Conservation (phyloP, 2,888 invertebrate genomes). For the Acrobasis repandana region DNA sequence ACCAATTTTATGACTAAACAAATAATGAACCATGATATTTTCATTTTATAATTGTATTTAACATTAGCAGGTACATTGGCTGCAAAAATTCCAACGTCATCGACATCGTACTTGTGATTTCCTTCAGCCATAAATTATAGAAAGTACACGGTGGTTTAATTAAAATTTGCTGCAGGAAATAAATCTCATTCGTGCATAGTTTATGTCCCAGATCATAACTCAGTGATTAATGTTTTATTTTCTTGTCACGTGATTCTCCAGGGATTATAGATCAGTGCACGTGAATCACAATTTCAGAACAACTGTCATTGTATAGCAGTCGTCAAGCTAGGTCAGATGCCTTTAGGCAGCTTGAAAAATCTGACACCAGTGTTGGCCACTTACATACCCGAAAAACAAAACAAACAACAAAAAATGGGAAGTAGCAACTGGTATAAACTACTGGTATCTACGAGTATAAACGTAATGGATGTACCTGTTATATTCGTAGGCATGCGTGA, state of each 20-base stretch:
- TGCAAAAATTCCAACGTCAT: conserved; percentile 48
- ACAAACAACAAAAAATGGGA: too few species aligned
- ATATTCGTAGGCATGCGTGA: too few species aligned
- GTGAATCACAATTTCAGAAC: not conserved
- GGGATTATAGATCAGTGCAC: not conserved
- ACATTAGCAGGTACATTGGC: conserved; percentile 38
- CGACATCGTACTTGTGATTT: conserved; percentile 45
- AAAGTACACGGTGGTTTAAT: conserved; percentile 45
- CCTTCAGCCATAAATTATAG: conserved; percentile 50
- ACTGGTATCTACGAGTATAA: too few species aligned
- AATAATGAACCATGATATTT: conserved; percentile 50
- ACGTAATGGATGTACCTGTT: too few species aligned
- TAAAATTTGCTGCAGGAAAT: conserved; percentile 49
- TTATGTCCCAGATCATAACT: conserved; percentile 26
- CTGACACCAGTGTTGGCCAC: too few species aligned
- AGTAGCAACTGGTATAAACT: too few species aligned
- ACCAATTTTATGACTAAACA: conserved; percentile 50
- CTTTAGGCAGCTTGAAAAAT: too few species aligned
- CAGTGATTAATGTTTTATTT: conserved; percentile 3
- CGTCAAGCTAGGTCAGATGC: too few species aligned
- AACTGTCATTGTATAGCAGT: too few species aligned
- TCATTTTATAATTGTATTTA: conserved; percentile 63
- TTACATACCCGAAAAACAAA: too few species aligned
- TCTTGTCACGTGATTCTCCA: not conserved
- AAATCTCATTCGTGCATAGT: conserved; percentile 45